Evolutionary conservation across 2,888 invertebrate genomes (phyloP).

Genomic region (Archaeoteleia sp.): DNA sequence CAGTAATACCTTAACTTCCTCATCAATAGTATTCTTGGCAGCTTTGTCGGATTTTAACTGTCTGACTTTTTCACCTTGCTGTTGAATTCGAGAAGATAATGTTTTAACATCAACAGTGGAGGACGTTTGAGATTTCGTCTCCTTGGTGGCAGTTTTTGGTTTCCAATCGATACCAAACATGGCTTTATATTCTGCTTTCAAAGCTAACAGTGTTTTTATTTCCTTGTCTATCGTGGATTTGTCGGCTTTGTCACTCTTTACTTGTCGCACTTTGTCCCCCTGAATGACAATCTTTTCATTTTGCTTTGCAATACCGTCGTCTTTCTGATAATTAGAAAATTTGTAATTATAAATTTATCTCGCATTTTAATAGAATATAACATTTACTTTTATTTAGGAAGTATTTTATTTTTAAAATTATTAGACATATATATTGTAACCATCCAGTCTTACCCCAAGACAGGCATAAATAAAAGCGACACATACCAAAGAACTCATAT

Average conservation of each 20-base stretch:
- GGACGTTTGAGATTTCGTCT: conserved; percentile 26
- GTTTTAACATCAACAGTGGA: conserved; percentile 64
- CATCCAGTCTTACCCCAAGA: no score
- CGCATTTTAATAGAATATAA: no score
- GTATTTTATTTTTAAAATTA: no score
- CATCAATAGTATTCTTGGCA: conserved; percentile 75
- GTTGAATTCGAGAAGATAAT: conserved; percentile 76
- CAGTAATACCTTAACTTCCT: conserved; percentile 78
- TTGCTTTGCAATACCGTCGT: conserved; percentile 7
- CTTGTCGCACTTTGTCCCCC: conserved; percentile 65
- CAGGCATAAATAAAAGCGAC: no score
- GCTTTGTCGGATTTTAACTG: conserved; percentile 63
- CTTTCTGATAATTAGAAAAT: no score
- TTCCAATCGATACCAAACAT: conserved; percentile 75
- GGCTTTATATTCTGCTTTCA: conserved; percentile 73
- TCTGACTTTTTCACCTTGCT: conserved; percentile 69
- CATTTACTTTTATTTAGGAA: no score
- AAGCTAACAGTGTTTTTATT: conserved; percentile 78
- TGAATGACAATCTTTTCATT: conserved; percentile 75
- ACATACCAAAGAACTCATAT: no score
- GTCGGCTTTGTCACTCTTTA: conserved; percentile 63
- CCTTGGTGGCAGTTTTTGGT: conserved; percentile 78
- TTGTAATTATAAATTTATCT: no score
- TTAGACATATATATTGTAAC: no score
- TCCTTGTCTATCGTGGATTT: conserved; percentile 76